These are phyloP conservation scores for Zoanthus sansibaricus DNA, from an alignment of 92 coral and sea anemone species.

Conservation along the genomic window DNA sequence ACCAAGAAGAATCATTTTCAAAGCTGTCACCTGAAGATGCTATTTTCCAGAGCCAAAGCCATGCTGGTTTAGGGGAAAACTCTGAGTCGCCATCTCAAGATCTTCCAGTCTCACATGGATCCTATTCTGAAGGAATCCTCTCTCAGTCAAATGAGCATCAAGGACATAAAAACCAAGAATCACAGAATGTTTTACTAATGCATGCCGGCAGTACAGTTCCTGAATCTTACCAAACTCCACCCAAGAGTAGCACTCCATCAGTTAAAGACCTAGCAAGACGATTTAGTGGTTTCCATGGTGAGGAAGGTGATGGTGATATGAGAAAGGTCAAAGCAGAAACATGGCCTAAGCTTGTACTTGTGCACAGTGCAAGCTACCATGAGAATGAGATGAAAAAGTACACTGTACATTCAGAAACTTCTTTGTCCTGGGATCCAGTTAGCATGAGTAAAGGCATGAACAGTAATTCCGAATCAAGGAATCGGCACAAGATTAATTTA, in stretches of 20 bases:
- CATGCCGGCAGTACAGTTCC: background rate
- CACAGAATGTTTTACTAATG: background rate
- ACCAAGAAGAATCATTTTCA: background rate
- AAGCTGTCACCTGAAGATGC: constrained; percentile 4
- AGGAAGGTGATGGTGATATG: constrained; percentile 59
- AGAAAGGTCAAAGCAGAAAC: constrained; percentile 76
- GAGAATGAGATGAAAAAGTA: constrained; percentile 15
- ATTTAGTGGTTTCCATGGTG: constrained; percentile 67
- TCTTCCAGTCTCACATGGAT: background rate
- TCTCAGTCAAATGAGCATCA: background rate
- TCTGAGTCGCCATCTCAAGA: constrained; percentile 14
- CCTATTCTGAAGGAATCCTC: background rate
- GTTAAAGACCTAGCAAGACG: constrained; percentile 82
- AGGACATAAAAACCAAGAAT: constrained; percentile 12
- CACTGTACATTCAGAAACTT: constrained; percentile 1
- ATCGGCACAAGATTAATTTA: background rate
- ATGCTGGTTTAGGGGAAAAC: background rate
- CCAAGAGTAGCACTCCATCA: constrained; percentile 46
- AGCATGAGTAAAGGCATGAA: background rate
- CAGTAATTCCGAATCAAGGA: background rate
- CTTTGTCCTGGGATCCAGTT: background rate
- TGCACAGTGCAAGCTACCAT: constrained; percentile 48
- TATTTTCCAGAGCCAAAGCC: constrained; percentile 15
- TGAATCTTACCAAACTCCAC: background rate
- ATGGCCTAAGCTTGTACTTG: constrained; percentile 73